A percentile compares a stretch with the other conserved stretches of the same genome.
Evolutionary conservation across 2,797 vertebrate species (phyloP).

Genomic region (Natrix natrix): DNA sequence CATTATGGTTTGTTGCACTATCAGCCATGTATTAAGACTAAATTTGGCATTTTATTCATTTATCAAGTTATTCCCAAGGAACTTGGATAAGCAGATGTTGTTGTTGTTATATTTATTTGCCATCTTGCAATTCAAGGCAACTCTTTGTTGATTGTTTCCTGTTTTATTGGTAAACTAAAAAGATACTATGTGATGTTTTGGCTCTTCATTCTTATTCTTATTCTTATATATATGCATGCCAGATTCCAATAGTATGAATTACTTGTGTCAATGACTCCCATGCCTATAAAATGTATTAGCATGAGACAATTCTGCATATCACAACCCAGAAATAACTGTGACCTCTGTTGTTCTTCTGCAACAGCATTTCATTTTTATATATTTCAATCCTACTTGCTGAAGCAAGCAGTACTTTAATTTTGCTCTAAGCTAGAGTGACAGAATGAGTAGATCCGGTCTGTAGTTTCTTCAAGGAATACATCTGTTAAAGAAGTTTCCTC

Average conservation of each 20-base stretch:
- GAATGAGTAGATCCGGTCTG: not conserved
- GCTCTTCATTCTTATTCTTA: not conserved
- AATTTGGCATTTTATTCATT: not conserved
- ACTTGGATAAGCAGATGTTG: not conserved
- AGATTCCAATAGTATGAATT: not conserved
- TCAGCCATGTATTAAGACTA: not conserved
- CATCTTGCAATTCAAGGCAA: not conserved
- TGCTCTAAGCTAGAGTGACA: not conserved
- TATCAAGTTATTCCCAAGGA: not conserved
- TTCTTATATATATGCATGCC: not conserved
- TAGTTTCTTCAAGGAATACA: not conserved
- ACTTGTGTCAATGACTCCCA: not conserved
- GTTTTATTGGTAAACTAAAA: not conserved
- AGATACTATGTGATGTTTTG: not conserved
- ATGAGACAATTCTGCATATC: not conserved
- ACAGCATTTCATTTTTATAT: not conserved
- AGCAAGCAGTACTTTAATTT: not conserved
- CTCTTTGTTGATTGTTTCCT: not conserved
- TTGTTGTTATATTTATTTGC: not conserved
- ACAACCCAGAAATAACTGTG: not conserved
- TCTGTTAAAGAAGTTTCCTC: not conserved
- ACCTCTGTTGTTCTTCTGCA: not conserved
- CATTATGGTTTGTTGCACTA: not conserved
- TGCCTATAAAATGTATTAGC: not conserved
- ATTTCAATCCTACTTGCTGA: not conserved